Conservation (phyloP, 2,797 vertebrate genomes). For the Astyanax mexicanus region DNA sequence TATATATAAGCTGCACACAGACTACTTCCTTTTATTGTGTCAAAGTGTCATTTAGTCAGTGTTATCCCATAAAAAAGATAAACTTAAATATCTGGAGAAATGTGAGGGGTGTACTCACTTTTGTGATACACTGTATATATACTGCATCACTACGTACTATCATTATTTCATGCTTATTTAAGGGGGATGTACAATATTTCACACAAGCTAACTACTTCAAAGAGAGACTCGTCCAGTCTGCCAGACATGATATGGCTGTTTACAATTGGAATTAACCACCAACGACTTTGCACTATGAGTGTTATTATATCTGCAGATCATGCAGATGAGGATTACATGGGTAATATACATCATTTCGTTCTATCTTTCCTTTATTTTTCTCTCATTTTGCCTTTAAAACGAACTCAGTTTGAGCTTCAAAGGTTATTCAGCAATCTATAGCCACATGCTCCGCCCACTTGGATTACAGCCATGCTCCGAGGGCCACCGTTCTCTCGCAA, state of each 20-base stretch:
- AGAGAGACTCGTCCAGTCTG: neutral
- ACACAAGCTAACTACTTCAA: too few species aligned
- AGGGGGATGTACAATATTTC: too few species aligned
- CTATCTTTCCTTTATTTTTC: neutral
- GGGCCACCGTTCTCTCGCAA: neutral
- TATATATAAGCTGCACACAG: too few species aligned
- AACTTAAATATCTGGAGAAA: too few species aligned
- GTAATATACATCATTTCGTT: neutral
- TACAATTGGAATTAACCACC: neutral
- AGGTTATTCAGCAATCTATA: neutral
- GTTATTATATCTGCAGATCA: neutral
- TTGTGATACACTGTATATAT: too few species aligned
- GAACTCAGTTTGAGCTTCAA: neutral
- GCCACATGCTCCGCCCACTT: conserved; percentile 15
- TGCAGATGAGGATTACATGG: neutral
- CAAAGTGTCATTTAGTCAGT: too few species aligned
- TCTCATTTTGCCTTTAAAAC: neutral
- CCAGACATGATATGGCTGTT: neutral
- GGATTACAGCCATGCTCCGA: conserved; percentile 29
- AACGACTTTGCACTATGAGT: neutral
- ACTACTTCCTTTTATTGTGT: too few species aligned
- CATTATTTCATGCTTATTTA: too few species aligned
- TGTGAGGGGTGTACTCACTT: too few species aligned
- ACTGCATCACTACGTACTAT: too few species aligned
- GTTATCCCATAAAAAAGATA: too few species aligned